Evolutionary conservation across 37 sponge, comb jelly and placozoan species (phyloP).

Genomic region (Aphrocallistes beatrix): DNA sequence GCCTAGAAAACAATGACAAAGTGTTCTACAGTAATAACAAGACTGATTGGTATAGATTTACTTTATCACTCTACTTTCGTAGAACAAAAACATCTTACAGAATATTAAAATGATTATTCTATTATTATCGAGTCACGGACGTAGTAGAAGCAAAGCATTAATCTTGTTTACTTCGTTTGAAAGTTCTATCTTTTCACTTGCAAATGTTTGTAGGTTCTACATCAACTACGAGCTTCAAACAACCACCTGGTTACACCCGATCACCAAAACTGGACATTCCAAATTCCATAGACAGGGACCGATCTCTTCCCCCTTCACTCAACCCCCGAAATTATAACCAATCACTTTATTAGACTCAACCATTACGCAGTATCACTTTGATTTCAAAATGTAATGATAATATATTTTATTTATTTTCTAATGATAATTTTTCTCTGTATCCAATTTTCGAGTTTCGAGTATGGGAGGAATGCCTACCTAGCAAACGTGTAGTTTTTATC

Average conservation of each 20-base stretch:
- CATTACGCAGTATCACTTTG: background rate
- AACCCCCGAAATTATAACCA: background rate
- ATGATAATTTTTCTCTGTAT: no score
- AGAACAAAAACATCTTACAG: background rate
- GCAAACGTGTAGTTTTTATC: no score
- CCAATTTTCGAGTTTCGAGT: no score
- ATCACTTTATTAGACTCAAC: background rate
- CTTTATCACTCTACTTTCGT: background rate
- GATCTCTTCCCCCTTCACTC: background rate
- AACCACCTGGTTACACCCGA: background rate
- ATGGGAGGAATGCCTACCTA: no score
- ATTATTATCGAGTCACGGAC: no score
- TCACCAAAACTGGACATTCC: background rate
- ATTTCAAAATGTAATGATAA: background rate
- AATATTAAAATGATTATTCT: background rate
- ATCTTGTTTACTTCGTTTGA: no score
- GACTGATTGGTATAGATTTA: no score
- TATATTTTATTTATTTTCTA: background rate
- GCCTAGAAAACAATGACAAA: no score
- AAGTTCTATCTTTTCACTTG: no score
- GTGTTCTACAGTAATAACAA: no score
- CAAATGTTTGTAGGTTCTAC: background rate
- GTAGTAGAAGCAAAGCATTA: no score
- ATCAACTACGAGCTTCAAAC: slow-evolving; percentile 3
- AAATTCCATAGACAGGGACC: background rate